Percentiles rank a stretch among this genome's conserved stretches.
phyloP scores from a whole-genome alignment of 2,888 invertebrate genomes.

The Octodonta nipae region DNA sequence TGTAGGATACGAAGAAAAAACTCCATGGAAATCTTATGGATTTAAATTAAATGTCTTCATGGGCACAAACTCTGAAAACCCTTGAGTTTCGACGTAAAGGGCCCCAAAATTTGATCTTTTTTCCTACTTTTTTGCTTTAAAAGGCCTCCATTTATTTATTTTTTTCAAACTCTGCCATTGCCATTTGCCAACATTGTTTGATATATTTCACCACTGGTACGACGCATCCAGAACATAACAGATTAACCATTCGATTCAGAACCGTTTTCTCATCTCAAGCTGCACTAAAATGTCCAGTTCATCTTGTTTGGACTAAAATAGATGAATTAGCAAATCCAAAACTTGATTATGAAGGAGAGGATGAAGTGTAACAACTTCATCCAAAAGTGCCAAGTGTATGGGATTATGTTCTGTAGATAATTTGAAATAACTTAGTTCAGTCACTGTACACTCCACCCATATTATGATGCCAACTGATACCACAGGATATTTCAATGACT shows the following conservation, averaged over 20 bases:
- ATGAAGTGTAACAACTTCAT: slow-evolving; percentile 92
- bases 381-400: slow-evolving; percentile 83
- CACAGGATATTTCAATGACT: slow-evolving; percentile 85
- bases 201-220: slow-evolving; percentile 91
- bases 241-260: slow-evolving; percentile 90
- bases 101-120: too few species aligned
- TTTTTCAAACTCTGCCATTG: too few species aligned
- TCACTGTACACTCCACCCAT: slow-evolving; percentile 92
- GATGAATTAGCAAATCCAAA: slow-evolving; percentile 64
- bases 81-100: too few species aligned
- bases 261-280: slow-evolving; percentile 94
- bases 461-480: slow-evolving; percentile 86
- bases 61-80: too few species aligned
- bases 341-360: slow-evolving; percentile 78
- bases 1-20: too few species aligned
- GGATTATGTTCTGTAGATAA: slow-evolving; percentile 93
- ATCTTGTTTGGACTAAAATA: slow-evolving; percentile 91
- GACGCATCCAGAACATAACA: slow-evolving; percentile 86
- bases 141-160: too few species aligned
- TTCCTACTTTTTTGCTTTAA: too few species aligned
- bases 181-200: slow-evolving; percentile 81
- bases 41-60: too few species aligned
- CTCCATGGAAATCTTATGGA: too few species aligned
- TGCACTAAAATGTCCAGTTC: slow-evolving; percentile 92
- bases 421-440: slow-evolving; percentile 91